These are phyloP conservation scores for Aromia moschata DNA, from an alignment of 2,888 invertebrate genomes.

Conservation along the genomic window DNA sequence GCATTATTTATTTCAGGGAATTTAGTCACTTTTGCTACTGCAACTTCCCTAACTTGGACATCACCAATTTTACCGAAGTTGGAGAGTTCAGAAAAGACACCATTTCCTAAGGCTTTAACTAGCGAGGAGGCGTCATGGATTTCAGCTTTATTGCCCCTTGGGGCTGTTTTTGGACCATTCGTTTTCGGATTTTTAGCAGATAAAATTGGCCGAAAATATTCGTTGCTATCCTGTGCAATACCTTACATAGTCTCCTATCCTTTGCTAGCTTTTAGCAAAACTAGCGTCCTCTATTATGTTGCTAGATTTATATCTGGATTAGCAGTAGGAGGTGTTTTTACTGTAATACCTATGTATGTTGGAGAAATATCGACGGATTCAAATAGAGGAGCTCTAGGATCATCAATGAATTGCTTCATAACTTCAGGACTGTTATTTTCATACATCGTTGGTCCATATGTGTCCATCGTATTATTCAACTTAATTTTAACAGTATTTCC, in stretches of 20 bases:
- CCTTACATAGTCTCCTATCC: constrained; percentile 79
- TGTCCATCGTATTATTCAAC: constrained; percentile 72
- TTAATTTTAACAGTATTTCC: constrained; percentile 66
- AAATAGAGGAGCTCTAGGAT: constrained; percentile 82
- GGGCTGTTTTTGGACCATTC: constrained; percentile 69
- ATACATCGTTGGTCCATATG: constrained; percentile 77
- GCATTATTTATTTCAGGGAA: no score
- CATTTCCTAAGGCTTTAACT: constrained; percentile 50
- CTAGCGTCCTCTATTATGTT: constrained; percentile 65
- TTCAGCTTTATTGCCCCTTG: constrained; percentile 61
- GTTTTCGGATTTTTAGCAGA: constrained; percentile 74
- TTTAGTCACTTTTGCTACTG: constrained; percentile 28
- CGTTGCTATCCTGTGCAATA: constrained; percentile 67
- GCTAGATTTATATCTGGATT: constrained; percentile 72
- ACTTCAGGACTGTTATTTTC: constrained; percentile 73
- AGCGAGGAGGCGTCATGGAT: constrained; percentile 63
- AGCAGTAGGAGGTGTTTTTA: constrained; percentile 76
- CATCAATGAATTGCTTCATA: constrained; percentile 81
- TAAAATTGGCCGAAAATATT: constrained; percentile 73
- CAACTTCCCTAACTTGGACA: constrained; percentile 60
- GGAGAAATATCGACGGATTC: constrained; percentile 86
- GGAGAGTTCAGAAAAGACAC: constrained; percentile 50
- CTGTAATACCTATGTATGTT: constrained; percentile 84
- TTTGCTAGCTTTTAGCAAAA: constrained; percentile 68
- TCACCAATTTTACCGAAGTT: constrained; percentile 45